Conservation (phyloP, 2,888 invertebrate genomes). For the Xestobium rufovillosum region DNA sequence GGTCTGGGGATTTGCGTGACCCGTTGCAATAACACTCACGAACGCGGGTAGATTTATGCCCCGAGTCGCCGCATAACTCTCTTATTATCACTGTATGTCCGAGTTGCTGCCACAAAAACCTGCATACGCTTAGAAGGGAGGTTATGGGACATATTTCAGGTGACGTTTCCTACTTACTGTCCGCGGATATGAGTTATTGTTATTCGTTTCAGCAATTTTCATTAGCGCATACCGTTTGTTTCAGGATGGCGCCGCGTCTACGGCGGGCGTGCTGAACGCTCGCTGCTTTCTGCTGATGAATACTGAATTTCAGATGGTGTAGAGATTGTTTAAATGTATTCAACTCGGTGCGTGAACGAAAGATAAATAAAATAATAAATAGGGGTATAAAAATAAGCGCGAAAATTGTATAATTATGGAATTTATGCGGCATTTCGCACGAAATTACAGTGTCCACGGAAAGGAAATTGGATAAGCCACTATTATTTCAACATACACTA, state of each 20-base stretch:
- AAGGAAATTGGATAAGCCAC: too few species aligned
- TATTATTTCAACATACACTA: too few species aligned
- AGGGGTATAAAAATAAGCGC: too few species aligned
- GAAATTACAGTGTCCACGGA: too few species aligned
- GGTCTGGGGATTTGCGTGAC: slow-evolving; percentile 32
- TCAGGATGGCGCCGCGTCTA: slow-evolving; percentile 2
- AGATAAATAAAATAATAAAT: too few species aligned
- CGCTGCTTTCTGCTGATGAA: too few species aligned
- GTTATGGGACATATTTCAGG: slow-evolving; percentile 24
- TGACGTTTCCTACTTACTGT: slow-evolving; percentile 19
- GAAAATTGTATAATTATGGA: too few species aligned
- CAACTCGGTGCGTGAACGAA: too few species aligned
- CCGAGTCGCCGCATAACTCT: slow-evolving; percentile 36
- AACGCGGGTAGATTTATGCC: slow-evolving; percentile 39
- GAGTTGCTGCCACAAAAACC: slow-evolving; percentile 36
- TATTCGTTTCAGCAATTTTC: slow-evolving; percentile 4
- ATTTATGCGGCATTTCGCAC: too few species aligned
- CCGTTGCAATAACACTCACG: slow-evolving; percentile 37
- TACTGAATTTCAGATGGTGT: too few species aligned
- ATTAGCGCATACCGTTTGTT: slow-evolving; percentile 5
- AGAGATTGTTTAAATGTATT: too few species aligned
- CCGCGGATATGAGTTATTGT: slow-evolving; percentile 18
- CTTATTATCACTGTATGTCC: slow-evolving; percentile 41
- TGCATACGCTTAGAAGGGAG: slow-evolving; percentile 27
- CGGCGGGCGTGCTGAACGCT: too few species aligned